phyloP scores from a whole-genome alignment of 2,113 vertebrate genomes.

The Embiotoca jacksoni region DNA sequence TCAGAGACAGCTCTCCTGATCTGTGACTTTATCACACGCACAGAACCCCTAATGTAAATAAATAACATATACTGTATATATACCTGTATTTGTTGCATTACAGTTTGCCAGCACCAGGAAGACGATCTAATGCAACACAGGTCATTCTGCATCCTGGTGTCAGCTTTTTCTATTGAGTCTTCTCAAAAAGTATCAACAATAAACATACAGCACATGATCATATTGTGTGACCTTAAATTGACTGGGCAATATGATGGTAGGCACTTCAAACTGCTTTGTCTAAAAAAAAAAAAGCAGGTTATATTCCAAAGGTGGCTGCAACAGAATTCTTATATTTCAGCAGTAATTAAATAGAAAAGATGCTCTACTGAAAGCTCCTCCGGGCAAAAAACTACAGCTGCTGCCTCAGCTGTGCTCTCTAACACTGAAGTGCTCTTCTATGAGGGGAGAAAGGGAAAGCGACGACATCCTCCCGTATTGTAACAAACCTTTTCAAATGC shows the following conservation, averaged over 20 bases:
- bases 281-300: neutral
- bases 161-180: slow-evolving; percentile 3
- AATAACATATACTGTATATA: neutral
- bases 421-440: neutral
- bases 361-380: neutral
- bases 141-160: neutral
- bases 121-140: neutral
- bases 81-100: neutral
- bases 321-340: neutral
- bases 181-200: neutral
- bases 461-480: neutral
- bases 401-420: neutral
- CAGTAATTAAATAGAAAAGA: slow-evolving; percentile 8
- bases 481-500: neutral
- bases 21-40: too few relatives aligned
- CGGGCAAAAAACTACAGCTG: slow-evolving; percentile 4
- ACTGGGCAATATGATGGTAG: neutral
- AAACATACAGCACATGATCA: neutral
- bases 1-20: neutral
- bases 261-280: neutral
- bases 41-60: neutral
- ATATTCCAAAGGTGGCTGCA: neutral
- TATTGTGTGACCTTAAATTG: neutral
- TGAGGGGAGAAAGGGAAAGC: neutral
- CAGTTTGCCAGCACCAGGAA: neutral